Conservation (phyloP, 1,140 invertebrate genomes). For the Euwallacea similis region DNA sequence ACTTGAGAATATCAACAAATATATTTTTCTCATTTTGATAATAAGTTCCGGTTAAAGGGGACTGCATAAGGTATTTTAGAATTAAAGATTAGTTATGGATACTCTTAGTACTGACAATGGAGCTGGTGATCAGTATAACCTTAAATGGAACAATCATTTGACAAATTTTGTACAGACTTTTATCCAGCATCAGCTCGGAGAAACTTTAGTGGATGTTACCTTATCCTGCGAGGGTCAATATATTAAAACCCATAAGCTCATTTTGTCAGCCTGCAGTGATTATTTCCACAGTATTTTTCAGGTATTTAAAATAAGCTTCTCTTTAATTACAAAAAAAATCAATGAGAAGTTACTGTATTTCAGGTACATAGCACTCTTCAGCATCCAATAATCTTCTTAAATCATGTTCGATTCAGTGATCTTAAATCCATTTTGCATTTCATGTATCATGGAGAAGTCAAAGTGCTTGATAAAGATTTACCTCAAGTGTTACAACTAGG, state of each 20-base stretch:
- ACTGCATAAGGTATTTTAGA: no score
- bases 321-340: neutral
- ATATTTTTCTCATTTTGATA: no score
- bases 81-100: neutral
- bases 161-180: constrained; percentile 62
- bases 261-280: constrained; percentile 62
- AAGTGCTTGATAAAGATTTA: constrained; percentile 55
- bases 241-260: constrained; percentile 62
- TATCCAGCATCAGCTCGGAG: constrained; percentile 56
- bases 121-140: constrained; percentile 56
- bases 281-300: constrained; percentile 56
- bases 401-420: constrained; percentile 56
- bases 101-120: neutral
- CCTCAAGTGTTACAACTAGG: constrained; percentile 53
- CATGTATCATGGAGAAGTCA: constrained; percentile 62
- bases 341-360: constrained; percentile 40
- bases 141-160: constrained; percentile 61
- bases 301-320: constrained; percentile 42
- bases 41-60: no score
- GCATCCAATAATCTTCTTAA: constrained; percentile 60
- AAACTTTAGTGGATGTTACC: constrained; percentile 62
- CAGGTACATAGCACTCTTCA: constrained; percentile 51
- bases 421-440: constrained; percentile 59
- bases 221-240: constrained; percentile 60
- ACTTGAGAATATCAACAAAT: no score